phyloP scores from a whole-genome alignment of 1,140 invertebrate species.

The Hormaphis cornu region DNA sequence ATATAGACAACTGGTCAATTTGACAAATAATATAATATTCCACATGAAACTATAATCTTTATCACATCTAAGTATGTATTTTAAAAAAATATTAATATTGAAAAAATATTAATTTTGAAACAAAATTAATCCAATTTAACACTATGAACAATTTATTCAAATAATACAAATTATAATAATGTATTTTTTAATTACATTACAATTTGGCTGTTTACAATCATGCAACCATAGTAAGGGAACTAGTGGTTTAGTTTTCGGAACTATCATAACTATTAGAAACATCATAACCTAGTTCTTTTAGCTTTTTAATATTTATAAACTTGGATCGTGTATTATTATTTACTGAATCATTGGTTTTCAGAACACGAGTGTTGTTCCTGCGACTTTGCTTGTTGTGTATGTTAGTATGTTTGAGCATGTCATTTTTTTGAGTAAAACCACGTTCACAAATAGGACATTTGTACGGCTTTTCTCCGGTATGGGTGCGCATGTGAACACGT shows the following conservation, averaged over 20 bases:
- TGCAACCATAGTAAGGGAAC: not conserved
- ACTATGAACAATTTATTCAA: no score
- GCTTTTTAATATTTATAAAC: slow-evolving; percentile 13
- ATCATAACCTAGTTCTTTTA: slow-evolving; percentile 10
- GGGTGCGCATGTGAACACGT: slow-evolving; percentile 49
- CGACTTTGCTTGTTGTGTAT: slow-evolving; percentile 37
- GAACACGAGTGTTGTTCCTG: not conserved
- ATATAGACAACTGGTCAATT: no score
- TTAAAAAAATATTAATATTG: no score
- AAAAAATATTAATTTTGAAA: no score
- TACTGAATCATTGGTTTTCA: not conserved
- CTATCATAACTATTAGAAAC: slow-evolving; percentile 12
- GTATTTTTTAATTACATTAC: no score
- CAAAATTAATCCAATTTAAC: no score
- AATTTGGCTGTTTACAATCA: not conserved
- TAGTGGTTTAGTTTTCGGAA: slow-evolving; percentile 18
- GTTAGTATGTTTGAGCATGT: slow-evolving; percentile 43
- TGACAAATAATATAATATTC: no score
- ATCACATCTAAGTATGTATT: no score
- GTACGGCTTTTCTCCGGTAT: slow-evolving; percentile 69
- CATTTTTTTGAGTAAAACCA: slow-evolving; percentile 44
- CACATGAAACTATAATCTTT: no score
- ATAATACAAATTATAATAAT: no score
- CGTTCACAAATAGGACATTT: slow-evolving; percentile 58
- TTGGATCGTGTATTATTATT: not conserved